phyloP scores from a whole-genome alignment of 2,113 vertebrate species.

The Casuarius casuarius region DNA sequence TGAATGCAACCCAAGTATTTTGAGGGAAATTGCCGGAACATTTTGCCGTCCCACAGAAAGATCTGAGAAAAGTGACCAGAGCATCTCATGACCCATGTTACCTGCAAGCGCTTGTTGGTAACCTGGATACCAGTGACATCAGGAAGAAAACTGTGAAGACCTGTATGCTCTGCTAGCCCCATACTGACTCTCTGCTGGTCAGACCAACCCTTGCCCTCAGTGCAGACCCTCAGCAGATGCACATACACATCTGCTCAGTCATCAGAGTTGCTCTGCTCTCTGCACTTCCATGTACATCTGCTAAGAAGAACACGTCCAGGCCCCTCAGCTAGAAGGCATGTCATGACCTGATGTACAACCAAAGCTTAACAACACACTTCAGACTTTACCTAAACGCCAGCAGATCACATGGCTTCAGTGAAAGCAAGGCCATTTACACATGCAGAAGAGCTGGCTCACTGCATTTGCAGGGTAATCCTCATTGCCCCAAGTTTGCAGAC shows the following conservation, averaged over 20 bases:
- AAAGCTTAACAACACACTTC: neutral
- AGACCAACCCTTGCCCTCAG: neutral
- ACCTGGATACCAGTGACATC: neutral
- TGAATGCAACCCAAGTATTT: neutral
- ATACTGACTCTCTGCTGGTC: neutral
- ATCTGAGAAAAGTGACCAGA: neutral
- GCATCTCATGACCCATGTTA: accelerated
- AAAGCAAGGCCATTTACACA: neutral
- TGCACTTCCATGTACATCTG: neutral
- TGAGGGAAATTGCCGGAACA: neutral
- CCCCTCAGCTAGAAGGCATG: neutral
- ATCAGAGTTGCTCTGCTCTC: neutral
- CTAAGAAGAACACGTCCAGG: neutral
- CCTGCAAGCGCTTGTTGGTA: neutral
- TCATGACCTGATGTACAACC: accelerated
- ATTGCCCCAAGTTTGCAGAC: neutral
- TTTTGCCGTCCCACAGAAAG: neutral
- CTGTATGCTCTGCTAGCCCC: too few relatives aligned
- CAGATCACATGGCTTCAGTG: neutral
- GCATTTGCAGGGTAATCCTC: neutral
- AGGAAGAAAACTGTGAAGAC: neutral
- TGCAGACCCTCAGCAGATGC: neutral
- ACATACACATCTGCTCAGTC: accelerated
- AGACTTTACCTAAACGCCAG: accelerated
- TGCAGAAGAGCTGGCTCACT: neutral